Base-by-base conservation (phyloP, 2,113 vertebrate species). In the Scomber scombrus region DNA sequence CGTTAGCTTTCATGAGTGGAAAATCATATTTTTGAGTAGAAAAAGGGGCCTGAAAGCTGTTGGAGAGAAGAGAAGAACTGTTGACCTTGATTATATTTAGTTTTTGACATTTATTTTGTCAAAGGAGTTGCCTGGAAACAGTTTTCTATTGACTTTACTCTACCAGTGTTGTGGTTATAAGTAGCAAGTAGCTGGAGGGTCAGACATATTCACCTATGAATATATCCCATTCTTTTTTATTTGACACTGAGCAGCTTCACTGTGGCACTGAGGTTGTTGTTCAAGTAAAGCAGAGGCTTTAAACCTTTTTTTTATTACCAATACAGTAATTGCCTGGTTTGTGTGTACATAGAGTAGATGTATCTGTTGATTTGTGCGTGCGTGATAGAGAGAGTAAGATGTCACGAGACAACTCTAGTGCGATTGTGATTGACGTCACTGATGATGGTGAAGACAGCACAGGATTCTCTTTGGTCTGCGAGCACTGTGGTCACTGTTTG, bases 21-120 rank as follows among this genome's bases (percentile, higher is more conserved):
- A 7, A 40, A 40, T 40, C 8, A 40, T 40, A 7, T 40, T 40
- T 40, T 10, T 40, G 34, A 40, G 34, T 40, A 40, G 1, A 40
- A 50, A 70, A 71, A 21, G 3, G 14, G 14, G 76, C 29, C 19
- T 11, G 50, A 71, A 75, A 71, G 66, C 52, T 6, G 69, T 80
- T 55, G 68, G 57, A 85, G 79, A 56, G 7, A 81, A 55, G 21
- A 23, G 69, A 49, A 34, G 11, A 71, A 9, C 75, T 75, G 19
- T 67, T 67, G 71, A 55, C 77, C 71, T 87, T 81, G 57, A 73
- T 73, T 82, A 23, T 77, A 50, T 80, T 81, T 58, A 7, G 23
- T 70, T 87, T 80, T 81, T 78, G 21, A 63, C 56, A 69, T 89
- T 70, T 65, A 78, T 80, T 80, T 64, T 11, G 29, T 82, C 34